Conservation (phyloP, 2,888 invertebrate species). For the Tipula unca region DNA sequence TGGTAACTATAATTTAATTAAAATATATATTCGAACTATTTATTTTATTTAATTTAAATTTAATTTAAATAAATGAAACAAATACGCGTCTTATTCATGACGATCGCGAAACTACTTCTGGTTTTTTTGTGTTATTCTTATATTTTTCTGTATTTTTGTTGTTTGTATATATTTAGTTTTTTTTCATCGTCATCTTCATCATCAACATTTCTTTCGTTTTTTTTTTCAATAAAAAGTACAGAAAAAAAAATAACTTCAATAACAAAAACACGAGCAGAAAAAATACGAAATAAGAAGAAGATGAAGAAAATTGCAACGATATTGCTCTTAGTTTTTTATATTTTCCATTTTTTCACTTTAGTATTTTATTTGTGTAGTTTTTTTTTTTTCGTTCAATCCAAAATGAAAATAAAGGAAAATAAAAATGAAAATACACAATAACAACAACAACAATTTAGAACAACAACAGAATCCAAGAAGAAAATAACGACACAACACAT, state of each 20-base stretch:
- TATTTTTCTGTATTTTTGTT: not conserved
- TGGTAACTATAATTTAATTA: not conserved
- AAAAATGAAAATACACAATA: not conserved
- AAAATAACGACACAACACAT: slow-evolving; percentile 8
- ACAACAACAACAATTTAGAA: not conserved
- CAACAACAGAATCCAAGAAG: not conserved
- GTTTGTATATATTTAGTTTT: slow-evolving; percentile 14
- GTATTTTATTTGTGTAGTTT: not conserved
- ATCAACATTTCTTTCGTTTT: slow-evolving; percentile 8
- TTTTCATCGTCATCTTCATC: slow-evolving; percentile 14
- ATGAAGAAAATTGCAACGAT: slow-evolving; percentile 15
- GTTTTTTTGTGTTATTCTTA: slow-evolving; percentile 14
- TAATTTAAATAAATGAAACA: not conserved
- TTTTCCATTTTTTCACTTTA: not conserved
- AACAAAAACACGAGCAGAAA: not conserved
- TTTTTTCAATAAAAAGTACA: not conserved
- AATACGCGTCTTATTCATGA: slow-evolving; percentile 15
- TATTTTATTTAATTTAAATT: not conserved
- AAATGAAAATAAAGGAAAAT: slow-evolving; percentile 9
- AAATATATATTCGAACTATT: not conserved
- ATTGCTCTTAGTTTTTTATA: slow-evolving; percentile 2
- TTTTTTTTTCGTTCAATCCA: not conserved
- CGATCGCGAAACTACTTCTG: slow-evolving; percentile 19
- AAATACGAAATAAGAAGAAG: slow-evolving; percentile 9
- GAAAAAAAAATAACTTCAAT: slow-evolving; percentile 1